A percentile compares a stretch with the other conserved stretches of the same genome.
phyloP scores from a whole-genome alignment of 2,113 vertebrate species.

The Leptodactylus fuscus region DNA sequence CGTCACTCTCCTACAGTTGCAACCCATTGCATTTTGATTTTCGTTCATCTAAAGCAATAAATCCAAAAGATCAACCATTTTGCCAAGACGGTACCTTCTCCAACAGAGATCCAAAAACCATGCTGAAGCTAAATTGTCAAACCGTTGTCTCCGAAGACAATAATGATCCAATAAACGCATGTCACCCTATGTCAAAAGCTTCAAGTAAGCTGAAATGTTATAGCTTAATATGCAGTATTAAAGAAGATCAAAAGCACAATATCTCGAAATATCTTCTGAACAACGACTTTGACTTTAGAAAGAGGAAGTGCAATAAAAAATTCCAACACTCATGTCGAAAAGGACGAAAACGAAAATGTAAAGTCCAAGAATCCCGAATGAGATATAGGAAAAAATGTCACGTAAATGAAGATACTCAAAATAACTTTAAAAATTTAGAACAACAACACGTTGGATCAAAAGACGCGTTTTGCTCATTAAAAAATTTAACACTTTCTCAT shows the following conservation, averaged over 20 bases:
- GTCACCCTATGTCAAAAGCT: constrained; percentile 65
- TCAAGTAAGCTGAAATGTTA: constrained; percentile 63
- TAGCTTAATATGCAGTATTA: constrained; percentile 66
- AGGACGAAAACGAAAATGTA: constrained; percentile 63
- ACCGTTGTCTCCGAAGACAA: constrained; percentile 56
- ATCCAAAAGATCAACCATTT: constrained; percentile 66
- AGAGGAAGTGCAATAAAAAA: constrained; percentile 67
- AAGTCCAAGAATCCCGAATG: constrained; percentile 56
- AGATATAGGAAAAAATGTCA: not conserved
- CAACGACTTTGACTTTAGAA: constrained; percentile 64
- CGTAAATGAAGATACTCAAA: not conserved
- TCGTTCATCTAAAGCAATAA: constrained; percentile 73
- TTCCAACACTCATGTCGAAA: constrained; percentile 70
- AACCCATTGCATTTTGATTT: constrained; percentile 91
- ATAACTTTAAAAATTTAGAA: constrained; percentile 16
- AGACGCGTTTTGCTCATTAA: constrained; percentile 45
- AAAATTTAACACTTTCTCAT: constrained; percentile 46
- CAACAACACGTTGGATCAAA: constrained; percentile 25
- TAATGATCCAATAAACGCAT: constrained; percentile 57
- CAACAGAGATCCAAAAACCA: constrained; percentile 10
- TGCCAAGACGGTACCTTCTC: constrained; percentile 38
- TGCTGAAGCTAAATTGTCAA: constrained; percentile 13
- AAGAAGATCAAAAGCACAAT: constrained; percentile 66
- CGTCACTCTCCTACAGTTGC: constrained; percentile 85
- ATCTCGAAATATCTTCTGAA: constrained; percentile 63